Conservation (phyloP, 2,888 invertebrate genomes). For the Hedya salicella region DNA sequence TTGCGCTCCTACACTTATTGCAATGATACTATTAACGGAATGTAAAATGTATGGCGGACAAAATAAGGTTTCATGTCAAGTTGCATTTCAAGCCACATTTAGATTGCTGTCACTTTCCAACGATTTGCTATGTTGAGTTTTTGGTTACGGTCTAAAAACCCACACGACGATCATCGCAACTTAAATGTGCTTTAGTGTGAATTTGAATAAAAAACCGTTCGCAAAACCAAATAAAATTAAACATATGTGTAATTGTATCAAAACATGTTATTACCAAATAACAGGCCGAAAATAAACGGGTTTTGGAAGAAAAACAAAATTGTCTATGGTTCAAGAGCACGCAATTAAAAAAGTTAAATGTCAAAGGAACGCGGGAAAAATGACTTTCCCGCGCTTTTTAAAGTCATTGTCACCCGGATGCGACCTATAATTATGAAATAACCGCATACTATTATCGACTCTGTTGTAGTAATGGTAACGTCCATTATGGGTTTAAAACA, state of each 20-base stretch:
- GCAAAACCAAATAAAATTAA: conserved; percentile 3
- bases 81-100: conserved; percentile 18
- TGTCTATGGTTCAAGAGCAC: conserved; percentile 29
- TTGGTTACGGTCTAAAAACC: conserved; percentile 43
- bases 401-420: conserved; percentile 44
- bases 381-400: conserved; percentile 40
- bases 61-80: conserved; percentile 14
- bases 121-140: conserved; percentile 37
- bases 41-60: conserved; percentile 3
- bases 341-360: conserved; percentile 37
- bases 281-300: conserved; percentile 11
- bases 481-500: neutral
- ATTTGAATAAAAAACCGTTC: conserved; percentile 22
- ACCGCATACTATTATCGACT: neutral
- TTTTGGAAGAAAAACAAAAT: conserved; percentile 4
- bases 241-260: neutral
- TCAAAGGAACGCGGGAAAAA: conserved; percentile 41
- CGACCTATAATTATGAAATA: conserved; percentile 34
- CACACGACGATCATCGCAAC: conserved; percentile 17
- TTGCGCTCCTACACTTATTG: conserved; percentile 28
- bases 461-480: conserved; percentile 11
- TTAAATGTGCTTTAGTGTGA: conserved; percentile 28
- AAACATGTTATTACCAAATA: neutral
- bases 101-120: conserved; percentile 43
- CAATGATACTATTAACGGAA: neutral